Base-by-base conservation (phyloP, 1,140 invertebrate genomes). In the Lepeophtheirus salmonis region DNA sequence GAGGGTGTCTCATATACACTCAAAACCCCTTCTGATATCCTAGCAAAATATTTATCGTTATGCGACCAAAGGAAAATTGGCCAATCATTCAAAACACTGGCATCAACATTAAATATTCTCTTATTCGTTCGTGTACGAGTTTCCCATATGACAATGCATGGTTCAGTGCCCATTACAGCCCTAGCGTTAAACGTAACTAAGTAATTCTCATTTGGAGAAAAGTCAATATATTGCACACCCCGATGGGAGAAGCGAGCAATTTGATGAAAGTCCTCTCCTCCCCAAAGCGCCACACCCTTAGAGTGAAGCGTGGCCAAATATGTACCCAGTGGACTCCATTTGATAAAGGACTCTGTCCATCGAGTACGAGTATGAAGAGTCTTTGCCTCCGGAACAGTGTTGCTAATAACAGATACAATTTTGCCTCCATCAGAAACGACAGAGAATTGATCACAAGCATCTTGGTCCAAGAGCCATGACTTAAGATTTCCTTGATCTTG, bases 61-160 rank as follows among this genome's bases (percentile, higher is more conserved):
- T 86, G 82, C 22, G 88, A 95, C 95, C 95, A 99, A 62, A 89
- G 85, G 74, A 96, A 91, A 55, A 94, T 84, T 0, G 91, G 90
- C 84, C 90, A 92, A 0, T 83, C 76, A 0, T 80, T 78, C 17
- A 83, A 24, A 17, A 61, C 57, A 3, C 60, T 81, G 1, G 81
- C 82, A 54, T 95, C 88, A 2, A 85, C 82, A 55, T 81, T 80
- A 70, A 97, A 97, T 0, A 82, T 81, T 68, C 92, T 78, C 70
- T 94, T 95, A 67, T 94, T 89, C 63, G 82, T 78, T n/a, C 89
- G 89, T 24, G 87, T 72, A 66, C 86, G 76, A 16, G 59, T 50
- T 70, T 97, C 91, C 89, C 91, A 97, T 67, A 92, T 84, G 50
- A 90, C 84, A 3, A 92, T 76, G 62, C 81, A 80, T 16, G 69